Evolutionary conservation across 30 jellyfish, hydroid and myxozoan species (phyloP).

Genomic region (Rhopilema esculentum): DNA sequence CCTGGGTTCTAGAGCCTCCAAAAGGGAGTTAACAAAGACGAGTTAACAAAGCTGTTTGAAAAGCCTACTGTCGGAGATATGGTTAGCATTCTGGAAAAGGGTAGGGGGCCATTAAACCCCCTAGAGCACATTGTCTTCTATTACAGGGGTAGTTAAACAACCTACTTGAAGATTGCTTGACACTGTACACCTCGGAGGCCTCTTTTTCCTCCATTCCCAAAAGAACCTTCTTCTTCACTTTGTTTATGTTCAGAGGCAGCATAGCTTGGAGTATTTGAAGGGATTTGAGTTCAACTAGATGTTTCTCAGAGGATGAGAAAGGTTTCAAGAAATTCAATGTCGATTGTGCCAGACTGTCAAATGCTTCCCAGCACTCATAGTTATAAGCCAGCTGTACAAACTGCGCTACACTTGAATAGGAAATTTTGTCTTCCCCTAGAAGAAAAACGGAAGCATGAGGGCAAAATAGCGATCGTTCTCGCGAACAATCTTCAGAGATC

Average conservation of each 20-base stretch:
- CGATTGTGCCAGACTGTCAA: conserved; percentile 74
- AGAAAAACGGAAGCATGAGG: background rate
- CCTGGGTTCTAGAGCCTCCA: too few relatives aligned
- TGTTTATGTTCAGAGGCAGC: conserved; percentile 54
- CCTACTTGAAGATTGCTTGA: conserved; percentile 54
- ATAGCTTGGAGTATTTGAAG: conserved; percentile 67
- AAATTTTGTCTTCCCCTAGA: conserved; percentile 53
- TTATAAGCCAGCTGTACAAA: conserved; percentile 82
- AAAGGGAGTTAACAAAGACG: too few relatives aligned
- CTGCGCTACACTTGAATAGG: conserved; percentile 54
- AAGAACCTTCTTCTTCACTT: conserved; percentile 57
- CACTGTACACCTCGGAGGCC: conserved; percentile 39
- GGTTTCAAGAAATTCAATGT: conserved; percentile 24
- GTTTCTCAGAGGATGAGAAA: background rate
- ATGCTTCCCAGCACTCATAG: conserved; percentile 85
- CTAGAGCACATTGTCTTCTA: too few relatives aligned
- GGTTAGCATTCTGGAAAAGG: too few relatives aligned
- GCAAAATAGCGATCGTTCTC: background rate
- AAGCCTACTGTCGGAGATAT: too few relatives aligned
- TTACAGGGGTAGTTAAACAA: background rate
- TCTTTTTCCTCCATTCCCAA: conserved; percentile 74
- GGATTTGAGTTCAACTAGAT: conserved; percentile 53
- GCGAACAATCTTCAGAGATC: background rate
- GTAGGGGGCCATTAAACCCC: too few relatives aligned
- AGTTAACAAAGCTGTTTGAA: too few relatives aligned